Conservation (phyloP, 2,797 vertebrate species). For the Valencia hispanica region DNA sequence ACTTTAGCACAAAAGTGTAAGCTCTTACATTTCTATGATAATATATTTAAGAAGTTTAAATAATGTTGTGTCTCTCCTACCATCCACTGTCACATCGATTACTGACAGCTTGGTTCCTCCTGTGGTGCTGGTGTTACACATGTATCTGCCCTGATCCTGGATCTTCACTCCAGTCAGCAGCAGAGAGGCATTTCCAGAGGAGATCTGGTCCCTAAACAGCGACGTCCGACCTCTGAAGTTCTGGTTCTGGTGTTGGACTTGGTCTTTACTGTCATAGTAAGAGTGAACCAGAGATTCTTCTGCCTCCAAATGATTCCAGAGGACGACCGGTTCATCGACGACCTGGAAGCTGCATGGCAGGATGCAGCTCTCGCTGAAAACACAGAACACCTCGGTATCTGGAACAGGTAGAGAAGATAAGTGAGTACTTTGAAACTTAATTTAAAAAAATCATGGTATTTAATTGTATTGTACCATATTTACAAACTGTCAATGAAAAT, state of each 20-base stretch:
- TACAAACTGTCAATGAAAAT: background rate
- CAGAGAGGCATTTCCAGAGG: constrained; percentile 78
- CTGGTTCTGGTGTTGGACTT: constrained; percentile 32
- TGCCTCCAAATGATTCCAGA: constrained; percentile 31
- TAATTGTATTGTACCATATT: no score
- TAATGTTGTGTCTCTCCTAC: constrained; percentile 53
- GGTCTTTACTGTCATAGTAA: constrained; percentile 63
- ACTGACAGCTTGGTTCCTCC: background rate
- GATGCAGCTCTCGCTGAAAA: constrained; percentile 19
- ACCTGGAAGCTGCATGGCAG: constrained; percentile 22
- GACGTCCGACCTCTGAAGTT: constrained; percentile 69
- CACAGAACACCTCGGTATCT: constrained; percentile 27
- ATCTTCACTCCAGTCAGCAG: constrained; percentile 55
- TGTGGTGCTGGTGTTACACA: constrained; percentile 74
- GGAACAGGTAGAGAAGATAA: background rate
- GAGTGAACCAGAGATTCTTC: constrained; percentile 44
- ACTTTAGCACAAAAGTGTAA: background rate
- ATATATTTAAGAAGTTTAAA: no score
- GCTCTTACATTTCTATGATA: no score
- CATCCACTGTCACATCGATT: constrained; percentile 53
- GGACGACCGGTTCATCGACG: constrained; percentile 12
- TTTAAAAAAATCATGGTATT: no score
- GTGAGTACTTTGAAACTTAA: no score
- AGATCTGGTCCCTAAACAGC: constrained; percentile 67
- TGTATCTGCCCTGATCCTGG: constrained; percentile 71